Percentiles rank a stretch among this genome's conserved stretches.
Evolutionary conservation across 2,888 invertebrate genomes (phyloP).

Genomic region (Netelia inedita): DNA sequence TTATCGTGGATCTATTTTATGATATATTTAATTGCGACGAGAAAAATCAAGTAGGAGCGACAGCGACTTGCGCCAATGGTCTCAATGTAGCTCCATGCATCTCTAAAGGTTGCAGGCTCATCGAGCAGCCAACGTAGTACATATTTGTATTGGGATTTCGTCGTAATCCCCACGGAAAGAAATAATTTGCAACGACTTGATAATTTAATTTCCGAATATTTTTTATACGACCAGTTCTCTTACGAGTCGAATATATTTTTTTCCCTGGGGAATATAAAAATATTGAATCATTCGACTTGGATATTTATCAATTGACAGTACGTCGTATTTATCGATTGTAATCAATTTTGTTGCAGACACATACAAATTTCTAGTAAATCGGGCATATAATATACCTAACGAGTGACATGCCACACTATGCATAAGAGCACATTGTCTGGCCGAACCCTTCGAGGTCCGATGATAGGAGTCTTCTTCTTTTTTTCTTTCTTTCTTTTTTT

Average conservation of each 20-base stretch:
- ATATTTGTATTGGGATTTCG: constrained; percentile 6
- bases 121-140: constrained; percentile 33
- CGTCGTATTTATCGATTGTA: constrained; percentile 8
- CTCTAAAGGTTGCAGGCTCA: constrained; percentile 50
- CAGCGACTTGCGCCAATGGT: constrained; percentile 28
- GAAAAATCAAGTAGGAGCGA: constrained; percentile 25
- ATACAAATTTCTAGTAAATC: constrained; percentile 56
- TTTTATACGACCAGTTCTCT: too few species aligned
- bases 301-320: neutral
- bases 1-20: constrained; percentile 13
- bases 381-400: constrained; percentile 62
- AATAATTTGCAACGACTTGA: neutral
- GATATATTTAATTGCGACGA: constrained; percentile 35
- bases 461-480: neutral
- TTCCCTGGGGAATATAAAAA: too few species aligned
- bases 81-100: constrained; percentile 49
- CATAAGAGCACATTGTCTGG: constrained; percentile 47
- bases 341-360: constrained; percentile 58
- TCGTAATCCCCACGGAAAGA: constrained; percentile 13
- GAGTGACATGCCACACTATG: constrained; percentile 71
- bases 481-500: neutral
- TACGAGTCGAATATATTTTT: too few species aligned
- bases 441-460: constrained; percentile 63
- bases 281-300: neutral
- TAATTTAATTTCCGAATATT: too few species aligned